phyloP scores from a whole-genome alignment of 2,888 invertebrate species.

The Eledone cirrhosa region DNA sequence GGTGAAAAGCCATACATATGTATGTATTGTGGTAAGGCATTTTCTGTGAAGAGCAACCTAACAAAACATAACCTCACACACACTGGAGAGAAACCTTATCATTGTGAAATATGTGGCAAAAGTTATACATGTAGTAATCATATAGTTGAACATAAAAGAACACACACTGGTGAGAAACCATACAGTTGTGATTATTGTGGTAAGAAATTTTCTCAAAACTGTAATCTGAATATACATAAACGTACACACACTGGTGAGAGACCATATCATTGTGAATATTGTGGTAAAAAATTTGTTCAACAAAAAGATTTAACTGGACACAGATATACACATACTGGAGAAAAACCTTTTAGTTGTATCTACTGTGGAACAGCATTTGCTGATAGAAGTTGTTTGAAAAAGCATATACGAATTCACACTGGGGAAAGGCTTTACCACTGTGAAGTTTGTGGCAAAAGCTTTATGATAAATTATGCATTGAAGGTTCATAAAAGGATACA shows the following conservation, averaged over 20 bases:
- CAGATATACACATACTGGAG: conserved; percentile 31
- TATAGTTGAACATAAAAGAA: conserved; percentile 35
- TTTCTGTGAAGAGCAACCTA: conserved; percentile 36
- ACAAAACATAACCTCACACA: conserved; percentile 36
- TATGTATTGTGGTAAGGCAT: conserved; percentile 27
- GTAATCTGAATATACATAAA: background rate
- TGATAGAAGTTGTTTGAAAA: conserved; percentile 21
- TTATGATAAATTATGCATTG: background rate
- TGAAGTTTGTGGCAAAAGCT: conserved; percentile 1
- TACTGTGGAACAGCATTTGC: conserved; percentile 29
- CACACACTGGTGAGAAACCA: conserved; percentile 40
- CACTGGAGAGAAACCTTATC: conserved; percentile 37
- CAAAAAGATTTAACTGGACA: background rate
- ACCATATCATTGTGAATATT: conserved; percentile 30
- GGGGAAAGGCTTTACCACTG: conserved; percentile 31
- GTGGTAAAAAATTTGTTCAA: background rate
- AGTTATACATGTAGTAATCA: conserved; percentile 35
- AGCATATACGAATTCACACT: conserved; percentile 28
- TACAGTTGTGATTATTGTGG: conserved; percentile 29
- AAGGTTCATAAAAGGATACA: background rate
- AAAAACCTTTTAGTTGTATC: conserved; percentile 30
- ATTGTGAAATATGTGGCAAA: conserved; percentile 36
- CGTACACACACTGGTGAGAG: conserved; percentile 37
- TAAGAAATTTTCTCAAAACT: background rate
- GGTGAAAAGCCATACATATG: conserved; percentile 11